Evolutionary conservation across 2,888 invertebrate species (phyloP).

Genomic region (Bombylius major): DNA sequence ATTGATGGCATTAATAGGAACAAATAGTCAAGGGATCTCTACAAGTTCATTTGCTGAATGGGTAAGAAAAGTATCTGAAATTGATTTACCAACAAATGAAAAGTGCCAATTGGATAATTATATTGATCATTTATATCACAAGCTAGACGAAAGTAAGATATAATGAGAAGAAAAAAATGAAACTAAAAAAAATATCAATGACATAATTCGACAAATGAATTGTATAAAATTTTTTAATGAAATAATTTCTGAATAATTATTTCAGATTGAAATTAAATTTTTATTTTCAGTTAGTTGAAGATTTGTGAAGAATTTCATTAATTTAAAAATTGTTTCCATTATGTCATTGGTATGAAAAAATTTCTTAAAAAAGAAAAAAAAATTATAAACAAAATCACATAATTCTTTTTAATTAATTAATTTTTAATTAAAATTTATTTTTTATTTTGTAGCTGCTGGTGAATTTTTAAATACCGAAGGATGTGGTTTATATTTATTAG

Average conservation of each 20-base stretch:
- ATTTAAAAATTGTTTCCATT: too few relatives aligned
- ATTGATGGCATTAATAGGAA: slow-evolving; percentile 58
- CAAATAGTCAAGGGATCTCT: slow-evolving; percentile 93
- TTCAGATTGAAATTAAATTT: too few relatives aligned
- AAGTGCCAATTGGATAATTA: slow-evolving; percentile 55
- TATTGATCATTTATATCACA: slow-evolving; percentile 71
- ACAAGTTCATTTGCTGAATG: slow-evolving; percentile 81
- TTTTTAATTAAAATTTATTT: too few relatives aligned
- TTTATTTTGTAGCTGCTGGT: slow-evolving; percentile 27
- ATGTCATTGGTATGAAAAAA: too few relatives aligned
- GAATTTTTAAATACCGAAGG: slow-evolving; percentile 87
- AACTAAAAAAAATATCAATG: not conserved
- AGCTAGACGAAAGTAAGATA: slow-evolving; percentile 61
- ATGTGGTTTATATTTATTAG: slow-evolving; percentile 72
- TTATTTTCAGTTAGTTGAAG: not conserved
- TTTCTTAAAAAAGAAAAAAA: too few relatives aligned
- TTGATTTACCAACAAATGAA: slow-evolving; percentile 54
- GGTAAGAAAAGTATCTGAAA: slow-evolving; percentile 62
- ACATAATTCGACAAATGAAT: not conserved
- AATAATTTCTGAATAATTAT: too few relatives aligned
- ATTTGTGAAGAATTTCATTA: too few relatives aligned
- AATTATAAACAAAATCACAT: too few relatives aligned
- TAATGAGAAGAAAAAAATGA: not conserved
- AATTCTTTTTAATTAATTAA: too few relatives aligned
- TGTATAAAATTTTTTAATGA: not conserved